phyloP scores from a whole-genome alignment of 2,797 vertebrate species.

The Anguilla marmorata region DNA sequence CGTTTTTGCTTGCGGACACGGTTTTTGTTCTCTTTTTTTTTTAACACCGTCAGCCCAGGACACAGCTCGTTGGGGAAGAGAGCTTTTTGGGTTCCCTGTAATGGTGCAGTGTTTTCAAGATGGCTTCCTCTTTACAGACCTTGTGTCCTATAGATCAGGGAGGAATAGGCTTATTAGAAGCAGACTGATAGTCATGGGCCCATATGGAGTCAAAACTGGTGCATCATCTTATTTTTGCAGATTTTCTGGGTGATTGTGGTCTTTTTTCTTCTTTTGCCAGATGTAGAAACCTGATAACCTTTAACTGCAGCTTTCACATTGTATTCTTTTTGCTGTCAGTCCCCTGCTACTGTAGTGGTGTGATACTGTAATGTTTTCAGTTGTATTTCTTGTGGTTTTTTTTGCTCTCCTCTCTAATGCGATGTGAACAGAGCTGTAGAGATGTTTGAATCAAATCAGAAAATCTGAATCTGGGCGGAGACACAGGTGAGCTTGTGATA shows the following conservation, averaged over 20 bases:
- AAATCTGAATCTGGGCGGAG: background rate
- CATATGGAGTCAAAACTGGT: background rate
- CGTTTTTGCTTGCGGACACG: background rate
- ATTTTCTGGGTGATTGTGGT: background rate
- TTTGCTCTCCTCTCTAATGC: background rate
- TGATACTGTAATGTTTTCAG: background rate
- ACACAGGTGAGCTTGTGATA: background rate
- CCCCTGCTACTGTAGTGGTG: background rate
- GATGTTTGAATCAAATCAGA: background rate
- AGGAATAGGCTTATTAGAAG: background rate
- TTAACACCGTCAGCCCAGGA: background rate
- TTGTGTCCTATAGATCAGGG: background rate
- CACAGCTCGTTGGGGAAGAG: background rate
- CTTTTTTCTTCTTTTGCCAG: background rate
- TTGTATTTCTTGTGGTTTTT: background rate
- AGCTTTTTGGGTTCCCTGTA: background rate
- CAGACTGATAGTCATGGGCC: background rate
- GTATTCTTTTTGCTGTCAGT: background rate
- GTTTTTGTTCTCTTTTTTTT: conserved; percentile 2
- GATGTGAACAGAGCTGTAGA: background rate
- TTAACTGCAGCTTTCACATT: background rate
- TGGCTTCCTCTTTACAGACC: background rate
- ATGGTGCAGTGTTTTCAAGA: background rate
- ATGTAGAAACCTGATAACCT: background rate
- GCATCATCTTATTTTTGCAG: background rate